These are phyloP conservation scores for Bembecia ichneumoniformis DNA, from an alignment of 2,888 invertebrate genomes.

Conservation along the genomic window DNA sequence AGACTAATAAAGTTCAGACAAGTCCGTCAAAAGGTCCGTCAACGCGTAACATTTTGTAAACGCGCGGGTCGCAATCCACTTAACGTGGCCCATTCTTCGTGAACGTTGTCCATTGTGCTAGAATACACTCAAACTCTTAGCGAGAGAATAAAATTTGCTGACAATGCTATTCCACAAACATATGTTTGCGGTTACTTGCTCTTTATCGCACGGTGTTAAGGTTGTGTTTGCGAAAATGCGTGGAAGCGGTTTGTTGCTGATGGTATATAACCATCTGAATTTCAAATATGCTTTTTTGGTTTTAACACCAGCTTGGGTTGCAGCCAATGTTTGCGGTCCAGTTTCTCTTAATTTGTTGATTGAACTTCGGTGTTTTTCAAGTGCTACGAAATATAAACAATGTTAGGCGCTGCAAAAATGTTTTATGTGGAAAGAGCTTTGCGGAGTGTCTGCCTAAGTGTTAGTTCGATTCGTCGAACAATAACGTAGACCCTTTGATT, in stretches of 20 bases:
- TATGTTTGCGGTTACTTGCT: not conserved
- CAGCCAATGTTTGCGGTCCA: slow-evolving; percentile 43
- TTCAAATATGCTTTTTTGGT: slow-evolving; percentile 42
- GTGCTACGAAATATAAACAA: slow-evolving; percentile 4
- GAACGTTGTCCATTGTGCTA: not conserved
- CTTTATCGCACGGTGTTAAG: not conserved
- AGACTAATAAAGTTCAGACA: too few species aligned
- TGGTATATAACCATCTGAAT: slow-evolving; percentile 28
- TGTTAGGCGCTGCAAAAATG: slow-evolving; percentile 1
- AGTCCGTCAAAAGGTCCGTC: not conserved
- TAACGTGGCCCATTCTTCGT: not conserved
- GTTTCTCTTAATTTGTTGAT: slow-evolving; percentile 52
- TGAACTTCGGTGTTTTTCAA: slow-evolving; percentile 19
- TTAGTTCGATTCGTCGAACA: too few species aligned
- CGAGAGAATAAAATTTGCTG: not conserved
- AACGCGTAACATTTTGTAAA: not conserved
- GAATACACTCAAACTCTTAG: not conserved
- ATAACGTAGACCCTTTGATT: too few species aligned
- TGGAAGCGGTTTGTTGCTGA: not conserved
- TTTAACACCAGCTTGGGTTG: slow-evolving; percentile 33
- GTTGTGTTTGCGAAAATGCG: not conserved
- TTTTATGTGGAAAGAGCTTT: too few species aligned
- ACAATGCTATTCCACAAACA: not conserved
- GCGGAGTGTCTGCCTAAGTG: too few species aligned
- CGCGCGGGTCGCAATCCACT: not conserved